Evolutionary conservation across 2,797 vertebrate species (phyloP), one percentile per base, ranked within the genome.

Genomic region (Anniella stebbinsi): DNA sequence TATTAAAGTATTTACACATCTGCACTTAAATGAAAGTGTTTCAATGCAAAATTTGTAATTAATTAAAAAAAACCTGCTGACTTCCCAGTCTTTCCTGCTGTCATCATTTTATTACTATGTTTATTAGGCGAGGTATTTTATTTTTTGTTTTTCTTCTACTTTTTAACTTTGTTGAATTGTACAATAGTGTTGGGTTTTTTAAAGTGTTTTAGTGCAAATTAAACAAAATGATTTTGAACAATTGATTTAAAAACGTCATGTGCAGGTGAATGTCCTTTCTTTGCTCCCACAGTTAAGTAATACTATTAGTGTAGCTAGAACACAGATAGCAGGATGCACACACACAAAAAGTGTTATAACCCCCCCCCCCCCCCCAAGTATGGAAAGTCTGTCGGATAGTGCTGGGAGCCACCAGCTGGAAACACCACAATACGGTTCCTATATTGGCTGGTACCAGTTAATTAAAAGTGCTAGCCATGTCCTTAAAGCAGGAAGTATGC

Each of bases 401-500:
- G 36, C 13, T 67, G 60, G 63, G 81, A 83, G 60, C 12, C 60
- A 41, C 80, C 36, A 63, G 36, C n/a, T 81, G 57, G n/a, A 51
- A 41, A 75, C 23, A 92, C 72, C 48, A 60, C 18, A 84, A 82
- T 67, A 54, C 51, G 1, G 54, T 88, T 89, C 45, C 84, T 33
- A 84, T 63, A 88, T 33, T 48, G 70, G 66, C 21, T 89, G 28
- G 28, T 45, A 82, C 13, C 36, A 72, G 51, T 78, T 78, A 51
- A 67, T 85, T 89, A 38, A 84, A 51, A 51, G 73, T 66, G 48
- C 6, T 69, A 76, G 11, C 45, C 33, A 75, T 28, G 10, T 77
- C 60, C 10, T 63, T 84, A 76, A 66, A 51, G 48, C n/a, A 67
- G 72, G 30, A 8, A 84, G 89, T 23, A 87, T 2, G 2, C 11